A percentile compares a stretch with the other conserved stretches of the same genome.
Conservation (phyloP, 2,113 vertebrate species). For the Psittacula cyanocephala region DNA sequence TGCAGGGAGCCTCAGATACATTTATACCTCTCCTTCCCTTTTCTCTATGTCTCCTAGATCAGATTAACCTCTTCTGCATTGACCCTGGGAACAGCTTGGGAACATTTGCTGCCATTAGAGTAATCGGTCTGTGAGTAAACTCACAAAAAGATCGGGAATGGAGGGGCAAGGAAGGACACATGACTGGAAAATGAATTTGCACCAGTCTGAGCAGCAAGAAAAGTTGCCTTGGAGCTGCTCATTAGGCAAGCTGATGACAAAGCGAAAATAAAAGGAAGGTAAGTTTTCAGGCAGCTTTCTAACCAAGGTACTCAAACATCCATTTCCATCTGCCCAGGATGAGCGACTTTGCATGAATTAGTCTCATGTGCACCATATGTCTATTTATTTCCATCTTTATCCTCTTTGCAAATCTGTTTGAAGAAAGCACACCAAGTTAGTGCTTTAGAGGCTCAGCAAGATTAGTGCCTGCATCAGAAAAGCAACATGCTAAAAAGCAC, state of each 20-base stretch:
- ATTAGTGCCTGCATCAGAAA: neutral
- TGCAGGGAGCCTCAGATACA: neutral
- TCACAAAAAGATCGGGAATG: neutral
- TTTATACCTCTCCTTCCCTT: neutral
- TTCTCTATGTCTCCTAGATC: neutral
- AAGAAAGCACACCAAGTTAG: neutral
- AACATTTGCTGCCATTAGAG: neutral
- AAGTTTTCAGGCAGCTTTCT: constrained; percentile 31
- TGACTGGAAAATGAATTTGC: neutral
- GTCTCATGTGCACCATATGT: constrained; percentile 39
- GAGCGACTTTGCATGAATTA: constrained; percentile 46
- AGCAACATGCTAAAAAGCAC: neutral
- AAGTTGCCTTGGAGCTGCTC: constrained; percentile 45
- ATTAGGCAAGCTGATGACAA: constrained; percentile 48
- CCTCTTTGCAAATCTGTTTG: constrained; percentile 11
- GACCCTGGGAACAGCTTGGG: neutral
- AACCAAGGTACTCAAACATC: constrained; percentile 44
- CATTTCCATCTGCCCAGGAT: constrained; percentile 60
- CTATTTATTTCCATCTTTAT: constrained; percentile 56
- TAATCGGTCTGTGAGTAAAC: neutral
- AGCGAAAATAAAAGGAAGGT: constrained; percentile 24
- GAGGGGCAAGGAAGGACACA: neutral
- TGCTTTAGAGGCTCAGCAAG: constrained; percentile 21
- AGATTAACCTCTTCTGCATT: neutral
- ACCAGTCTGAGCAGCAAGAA: neutral